These are phyloP conservation scores for Onthophagus taurus DNA, from an alignment of 1,140 invertebrate genomes.

Conservation along the genomic window DNA sequence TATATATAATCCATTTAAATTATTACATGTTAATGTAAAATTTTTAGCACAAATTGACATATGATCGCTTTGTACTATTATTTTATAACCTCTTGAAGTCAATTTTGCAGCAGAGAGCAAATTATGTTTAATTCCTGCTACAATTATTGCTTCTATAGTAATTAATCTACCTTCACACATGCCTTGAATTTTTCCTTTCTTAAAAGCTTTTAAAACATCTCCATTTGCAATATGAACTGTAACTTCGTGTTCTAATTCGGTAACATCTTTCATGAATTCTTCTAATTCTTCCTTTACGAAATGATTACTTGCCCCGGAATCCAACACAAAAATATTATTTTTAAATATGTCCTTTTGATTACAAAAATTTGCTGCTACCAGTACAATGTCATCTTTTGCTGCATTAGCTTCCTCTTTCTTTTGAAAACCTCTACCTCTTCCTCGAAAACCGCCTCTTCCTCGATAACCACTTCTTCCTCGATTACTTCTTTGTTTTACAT, in stretches of 20 bases:
- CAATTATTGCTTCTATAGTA: constrained; percentile 35
- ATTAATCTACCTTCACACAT: constrained; percentile 23
- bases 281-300: constrained; percentile 10
- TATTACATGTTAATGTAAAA: too few species aligned
- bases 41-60: too few species aligned
- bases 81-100: too few species aligned
- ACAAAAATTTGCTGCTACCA: constrained; percentile 3
- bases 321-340: constrained; percentile 8
- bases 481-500: constrained; percentile 1
- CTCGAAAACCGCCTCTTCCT: not conserved
- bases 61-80: too few species aligned
- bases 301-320: constrained; percentile 15
- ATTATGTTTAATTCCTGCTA: constrained; percentile 1
- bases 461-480: not conserved
- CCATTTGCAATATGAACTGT: constrained; percentile 13
- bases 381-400: constrained; percentile 7
- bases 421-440: not conserved
- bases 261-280: constrained; percentile 10
- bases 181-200: not conserved
- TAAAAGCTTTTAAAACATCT: constrained; percentile 6
- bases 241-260: not conserved
- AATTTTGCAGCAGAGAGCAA: constrained; percentile 8
- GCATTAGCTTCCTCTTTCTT: not conserved
- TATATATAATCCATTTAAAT: too few species aligned
- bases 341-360: not conserved